These are phyloP conservation scores for Gasterosteus nipponicus DNA, from an alignment of 2,113 vertebrate genomes.

Conservation along the genomic window DNA sequence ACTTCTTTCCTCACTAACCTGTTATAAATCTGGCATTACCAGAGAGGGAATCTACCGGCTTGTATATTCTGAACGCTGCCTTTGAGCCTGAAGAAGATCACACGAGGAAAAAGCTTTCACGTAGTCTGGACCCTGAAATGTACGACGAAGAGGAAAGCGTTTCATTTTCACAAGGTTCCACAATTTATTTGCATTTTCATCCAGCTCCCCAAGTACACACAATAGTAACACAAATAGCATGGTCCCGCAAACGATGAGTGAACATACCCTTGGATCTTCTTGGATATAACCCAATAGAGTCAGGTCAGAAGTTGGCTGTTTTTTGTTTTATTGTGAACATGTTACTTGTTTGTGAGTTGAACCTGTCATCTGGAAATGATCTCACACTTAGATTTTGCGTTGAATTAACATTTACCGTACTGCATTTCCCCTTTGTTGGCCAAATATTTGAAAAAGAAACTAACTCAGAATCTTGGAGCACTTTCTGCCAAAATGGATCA, in stretches of 20 bases:
- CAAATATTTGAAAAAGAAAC: constrained; percentile 57
- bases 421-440: constrained; percentile 18
- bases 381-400: constrained; percentile 20
- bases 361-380: constrained; percentile 11
- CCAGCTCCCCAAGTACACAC: constrained; percentile 81
- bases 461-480: constrained; percentile 64
- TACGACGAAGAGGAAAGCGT: background rate
- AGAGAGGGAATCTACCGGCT: constrained; percentile 52
- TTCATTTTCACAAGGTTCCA: constrained; percentile 76
- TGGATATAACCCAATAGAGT: constrained; percentile 37
- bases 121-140: constrained; percentile 1
- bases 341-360: constrained; percentile 1
- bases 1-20: constrained; percentile 35
- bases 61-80: constrained; percentile 55
- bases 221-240: constrained; percentile 79
- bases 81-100: constrained; percentile 30
- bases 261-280: constrained; percentile 50
- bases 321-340: constrained; percentile 29
- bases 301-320: constrained; percentile 17
- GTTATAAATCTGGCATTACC: constrained; percentile 49
- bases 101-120: constrained; percentile 14
- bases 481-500: constrained; percentile 71
- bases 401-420: constrained; percentile 18
- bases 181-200: constrained; percentile 84
- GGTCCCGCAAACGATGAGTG: constrained; percentile 70